Percentiles rank a stretch among this genome's conserved stretches.
phyloP scores from a whole-genome alignment of 2,113 vertebrate genomes.

The Dipodomys merriami region DNA sequence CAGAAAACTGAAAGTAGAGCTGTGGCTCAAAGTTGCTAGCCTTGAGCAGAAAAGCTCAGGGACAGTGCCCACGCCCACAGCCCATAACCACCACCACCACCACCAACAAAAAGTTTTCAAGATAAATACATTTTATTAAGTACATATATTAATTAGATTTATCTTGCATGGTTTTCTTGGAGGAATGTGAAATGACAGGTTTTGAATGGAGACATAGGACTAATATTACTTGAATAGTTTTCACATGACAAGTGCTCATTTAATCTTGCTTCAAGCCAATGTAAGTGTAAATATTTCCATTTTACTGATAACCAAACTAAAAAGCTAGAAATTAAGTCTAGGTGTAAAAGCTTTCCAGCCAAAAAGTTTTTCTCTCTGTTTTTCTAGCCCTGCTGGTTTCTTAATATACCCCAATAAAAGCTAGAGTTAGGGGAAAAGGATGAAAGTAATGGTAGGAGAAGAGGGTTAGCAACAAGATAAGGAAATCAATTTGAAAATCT shows the following conservation, averaged over 20 bases:
- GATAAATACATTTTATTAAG: not conserved
- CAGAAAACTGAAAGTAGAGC: too few relatives aligned
- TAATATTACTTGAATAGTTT: conserved; percentile 9
- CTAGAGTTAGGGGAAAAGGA: not conserved
- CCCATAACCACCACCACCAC: too few relatives aligned
- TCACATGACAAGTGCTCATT: not conserved
- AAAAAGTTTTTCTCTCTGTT: not conserved
- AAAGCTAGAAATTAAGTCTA: not conserved
- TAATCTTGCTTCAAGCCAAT: not conserved
- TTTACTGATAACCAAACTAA: not conserved
- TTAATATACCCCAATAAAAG: not conserved
- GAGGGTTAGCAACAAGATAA: not conserved
- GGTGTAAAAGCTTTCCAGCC: not conserved
- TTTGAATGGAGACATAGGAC: not conserved
- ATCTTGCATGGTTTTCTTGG: too few relatives aligned
- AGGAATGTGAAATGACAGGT: not conserved
- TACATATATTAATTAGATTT: not conserved
- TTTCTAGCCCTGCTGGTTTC: not conserved
- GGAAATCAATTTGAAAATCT: not conserved
- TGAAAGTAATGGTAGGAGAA: not conserved
- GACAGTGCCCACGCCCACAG: too few relatives aligned
- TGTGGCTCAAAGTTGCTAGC: too few relatives aligned
- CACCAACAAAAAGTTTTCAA: not conserved
- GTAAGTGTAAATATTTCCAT: not conserved
- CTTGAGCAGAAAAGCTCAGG: too few relatives aligned